Evolutionary conservation across 2,113 vertebrate genomes (phyloP).

Genomic region (Neoarius graeffei): DNA sequence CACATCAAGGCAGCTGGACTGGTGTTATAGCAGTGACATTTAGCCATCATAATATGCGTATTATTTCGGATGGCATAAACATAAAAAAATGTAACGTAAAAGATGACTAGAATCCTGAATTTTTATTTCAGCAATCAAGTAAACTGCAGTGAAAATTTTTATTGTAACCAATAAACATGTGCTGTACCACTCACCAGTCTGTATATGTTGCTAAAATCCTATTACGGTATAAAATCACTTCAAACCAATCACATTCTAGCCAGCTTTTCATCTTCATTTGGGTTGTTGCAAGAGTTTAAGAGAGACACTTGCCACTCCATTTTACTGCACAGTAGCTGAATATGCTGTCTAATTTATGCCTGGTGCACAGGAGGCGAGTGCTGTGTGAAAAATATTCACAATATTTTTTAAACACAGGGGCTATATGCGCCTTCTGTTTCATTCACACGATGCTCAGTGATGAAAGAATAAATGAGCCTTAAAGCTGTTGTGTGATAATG

Average conservation of each 20-base stretch:
- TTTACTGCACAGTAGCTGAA: background rate
- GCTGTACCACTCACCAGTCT: background rate
- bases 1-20: background rate
- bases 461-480: background rate
- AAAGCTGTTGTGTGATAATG: background rate
- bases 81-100: background rate
- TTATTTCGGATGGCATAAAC: background rate
- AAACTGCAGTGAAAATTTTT: background rate
- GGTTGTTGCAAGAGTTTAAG: background rate
- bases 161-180: background rate
- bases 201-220: background rate
- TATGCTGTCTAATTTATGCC: background rate
- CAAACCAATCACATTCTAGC: background rate
- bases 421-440: background rate
- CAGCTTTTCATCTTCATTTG: background rate
- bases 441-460: background rate
- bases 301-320: background rate
- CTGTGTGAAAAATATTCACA: background rate
- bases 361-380: background rate
- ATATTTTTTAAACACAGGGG: constrained; percentile 1
- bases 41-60: background rate
- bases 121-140: background rate
- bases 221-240: background rate
- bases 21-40: no score
- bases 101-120: background rate